phyloP scores from a whole-genome alignment of 30 jellyfish, hydroid and myxozoan genomes.

The Nemopilema nomurai region DNA sequence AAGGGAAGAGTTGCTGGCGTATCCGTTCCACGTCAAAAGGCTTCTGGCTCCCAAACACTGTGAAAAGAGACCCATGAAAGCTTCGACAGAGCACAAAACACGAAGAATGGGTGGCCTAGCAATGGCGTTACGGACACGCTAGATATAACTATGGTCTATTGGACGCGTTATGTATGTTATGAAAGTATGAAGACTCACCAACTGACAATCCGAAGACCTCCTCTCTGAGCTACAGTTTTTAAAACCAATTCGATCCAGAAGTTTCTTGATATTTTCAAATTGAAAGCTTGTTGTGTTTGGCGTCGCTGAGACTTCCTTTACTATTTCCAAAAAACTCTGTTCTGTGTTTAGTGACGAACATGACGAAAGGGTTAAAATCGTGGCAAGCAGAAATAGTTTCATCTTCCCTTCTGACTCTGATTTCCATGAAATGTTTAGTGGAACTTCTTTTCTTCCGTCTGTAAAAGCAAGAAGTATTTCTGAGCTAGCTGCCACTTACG shows the following conservation, averaged over 20 bases:
- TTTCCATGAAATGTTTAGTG: background rate
- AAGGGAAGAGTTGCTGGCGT: background rate
- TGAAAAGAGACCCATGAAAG: background rate
- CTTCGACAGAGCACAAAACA: background rate
- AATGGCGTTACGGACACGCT: too few species aligned
- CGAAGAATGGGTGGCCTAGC: background rate
- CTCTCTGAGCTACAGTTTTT: slow-evolving; percentile 28
- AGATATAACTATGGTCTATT: background rate
- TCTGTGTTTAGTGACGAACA: slow-evolving; percentile 7
- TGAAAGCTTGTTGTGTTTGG: slow-evolving; percentile 15
- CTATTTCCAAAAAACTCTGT: slow-evolving; percentile 1
- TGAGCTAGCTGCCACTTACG: background rate
- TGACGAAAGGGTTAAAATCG: background rate
- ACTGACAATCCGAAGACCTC: slow-evolving; percentile 17
- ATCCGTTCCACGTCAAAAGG: slow-evolving; percentile 48
- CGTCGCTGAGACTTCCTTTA: slow-evolving; percentile 23
- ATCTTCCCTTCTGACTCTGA: background rate
- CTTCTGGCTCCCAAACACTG: slow-evolving; percentile 47
- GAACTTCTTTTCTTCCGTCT: background rate
- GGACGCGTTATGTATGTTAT: background rate
- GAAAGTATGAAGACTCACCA: slow-evolving; percentile 18
- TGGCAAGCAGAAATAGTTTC: slow-evolving; percentile 3
- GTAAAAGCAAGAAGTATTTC: background rate
- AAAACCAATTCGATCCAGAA: slow-evolving; percentile 37
- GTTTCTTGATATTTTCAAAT: slow-evolving; percentile 7